Conservation (phyloP, 2,888 invertebrate genomes). For the Boloria selene region DNA sequence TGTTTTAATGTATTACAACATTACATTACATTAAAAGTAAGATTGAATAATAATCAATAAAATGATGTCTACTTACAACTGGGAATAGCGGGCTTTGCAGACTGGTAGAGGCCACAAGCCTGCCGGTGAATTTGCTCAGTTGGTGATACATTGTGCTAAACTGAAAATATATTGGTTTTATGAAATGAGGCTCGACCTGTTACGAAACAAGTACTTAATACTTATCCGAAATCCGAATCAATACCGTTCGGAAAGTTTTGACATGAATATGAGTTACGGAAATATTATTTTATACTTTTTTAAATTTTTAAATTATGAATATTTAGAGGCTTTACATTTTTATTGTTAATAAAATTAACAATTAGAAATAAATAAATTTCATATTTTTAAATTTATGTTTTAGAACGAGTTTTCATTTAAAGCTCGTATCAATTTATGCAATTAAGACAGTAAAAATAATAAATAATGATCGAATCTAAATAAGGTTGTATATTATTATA, state of each 20-base stretch:
- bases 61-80: conserved; percentile 60
- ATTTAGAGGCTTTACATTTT: too few relatives aligned
- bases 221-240: conserved; percentile 17
- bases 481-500: too few relatives aligned
- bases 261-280: too few relatives aligned
- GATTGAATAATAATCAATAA: not conserved
- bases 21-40: not conserved
- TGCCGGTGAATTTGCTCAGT: conserved; percentile 70
- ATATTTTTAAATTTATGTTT: too few relatives aligned
- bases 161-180: conserved; percentile 16
- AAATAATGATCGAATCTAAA: too few relatives aligned
- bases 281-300: too few relatives aligned
- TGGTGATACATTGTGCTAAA: conserved; percentile 74
- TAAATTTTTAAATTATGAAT: too few relatives aligned
- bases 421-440: too few relatives aligned
- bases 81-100: conserved; percentile 74
- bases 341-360: too few relatives aligned
- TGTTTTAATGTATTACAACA: not conserved
- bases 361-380: too few relatives aligned
- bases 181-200: conserved; percentile 51
- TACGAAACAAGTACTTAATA: conserved; percentile 77
- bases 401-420: too few relatives aligned
- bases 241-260: conserved; percentile 9
- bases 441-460: too few relatives aligned
- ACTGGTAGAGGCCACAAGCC: conserved; percentile 66